Evolutionary conservation across 1,140 invertebrate species (phyloP).

Genomic region (Pseudachorutes palmiensis): DNA sequence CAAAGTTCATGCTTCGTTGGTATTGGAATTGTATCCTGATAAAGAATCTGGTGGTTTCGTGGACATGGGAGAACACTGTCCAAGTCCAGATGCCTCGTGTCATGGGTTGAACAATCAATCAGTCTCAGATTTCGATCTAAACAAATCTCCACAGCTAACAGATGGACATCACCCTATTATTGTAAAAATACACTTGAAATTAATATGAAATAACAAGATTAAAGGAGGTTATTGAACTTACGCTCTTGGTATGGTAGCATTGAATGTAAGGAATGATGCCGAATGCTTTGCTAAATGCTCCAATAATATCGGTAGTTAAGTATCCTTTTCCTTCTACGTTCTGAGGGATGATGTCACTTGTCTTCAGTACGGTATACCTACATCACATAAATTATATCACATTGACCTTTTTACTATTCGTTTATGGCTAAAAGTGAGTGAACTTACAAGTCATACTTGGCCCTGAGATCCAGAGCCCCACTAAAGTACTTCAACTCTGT

Average conservation of each 20-base stretch:
- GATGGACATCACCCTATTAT: slow-evolving; percentile 15
- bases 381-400: background rate
- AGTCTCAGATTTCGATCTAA: slow-evolving; percentile 22
- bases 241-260: slow-evolving; percentile 24
- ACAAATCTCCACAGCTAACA: slow-evolving; percentile 34
- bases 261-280: slow-evolving; percentile 26
- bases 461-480: slow-evolving; percentile 25
- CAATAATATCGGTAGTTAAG: slow-evolving; percentile 11
- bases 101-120: slow-evolving; percentile 24
- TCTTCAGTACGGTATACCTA: slow-evolving; percentile 33
- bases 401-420: background rate
- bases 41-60: slow-evolving; percentile 1
- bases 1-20: background rate
- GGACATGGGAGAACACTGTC: background rate
- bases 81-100: background rate
- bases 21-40: background rate
- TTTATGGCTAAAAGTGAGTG: background rate
- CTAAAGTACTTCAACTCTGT: slow-evolving; percentile 33
- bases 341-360: slow-evolving; percentile 23
- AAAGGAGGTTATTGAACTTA: background rate
- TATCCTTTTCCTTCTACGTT: slow-evolving; percentile 22
- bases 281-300: slow-evolving; percentile 18
- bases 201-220: background rate
- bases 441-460: slow-evolving; percentile 35
- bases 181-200: background rate